Evolutionary conservation across 2,113 vertebrate genomes (phyloP).

Genomic region (Laterallus jamaicensis): DNA sequence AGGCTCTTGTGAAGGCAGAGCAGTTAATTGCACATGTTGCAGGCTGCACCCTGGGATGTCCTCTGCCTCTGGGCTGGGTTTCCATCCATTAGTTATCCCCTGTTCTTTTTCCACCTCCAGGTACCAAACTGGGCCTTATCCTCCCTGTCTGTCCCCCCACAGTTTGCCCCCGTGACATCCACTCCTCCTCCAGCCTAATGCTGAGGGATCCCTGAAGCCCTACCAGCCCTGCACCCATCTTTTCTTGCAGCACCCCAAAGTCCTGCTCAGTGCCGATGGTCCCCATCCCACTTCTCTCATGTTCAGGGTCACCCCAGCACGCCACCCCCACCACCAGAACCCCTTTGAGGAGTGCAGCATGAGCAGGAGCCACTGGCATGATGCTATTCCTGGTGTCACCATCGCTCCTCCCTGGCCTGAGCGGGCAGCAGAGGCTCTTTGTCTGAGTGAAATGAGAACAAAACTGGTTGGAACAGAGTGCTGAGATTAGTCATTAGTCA

Average conservation of each 20-base stretch:
- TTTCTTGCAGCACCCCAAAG: not conserved
- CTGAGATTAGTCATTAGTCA: conserved; percentile 14
- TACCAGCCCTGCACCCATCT: not conserved
- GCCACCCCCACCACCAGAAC: too few relatives aligned
- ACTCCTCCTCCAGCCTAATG: fast-evolving
- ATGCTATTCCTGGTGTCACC: fast-evolving
- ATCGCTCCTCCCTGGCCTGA: not conserved
- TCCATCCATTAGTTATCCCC: not conserved
- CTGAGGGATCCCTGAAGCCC: too few relatives aligned
- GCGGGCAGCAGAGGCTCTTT: not conserved
- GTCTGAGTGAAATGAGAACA: not conserved
- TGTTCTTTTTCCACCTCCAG: not conserved
- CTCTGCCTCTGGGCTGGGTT: not conserved
- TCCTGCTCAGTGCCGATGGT: fast-evolving
- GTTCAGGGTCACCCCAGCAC: fast-evolving
- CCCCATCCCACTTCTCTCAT: not conserved
- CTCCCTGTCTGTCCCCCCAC: not conserved
- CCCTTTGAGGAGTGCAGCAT: fast-evolving
- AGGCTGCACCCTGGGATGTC: too few relatives aligned
- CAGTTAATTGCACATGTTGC: fast-evolving
- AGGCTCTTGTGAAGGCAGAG: not conserved
- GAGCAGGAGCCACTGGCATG: not conserved
- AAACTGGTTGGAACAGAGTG: not conserved
- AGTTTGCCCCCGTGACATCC: fast-evolving
- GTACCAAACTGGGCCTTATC: not conserved